Evolutionary conservation across 2,113 vertebrate species (phyloP).

Genomic region (Saguinus midas): DNA sequence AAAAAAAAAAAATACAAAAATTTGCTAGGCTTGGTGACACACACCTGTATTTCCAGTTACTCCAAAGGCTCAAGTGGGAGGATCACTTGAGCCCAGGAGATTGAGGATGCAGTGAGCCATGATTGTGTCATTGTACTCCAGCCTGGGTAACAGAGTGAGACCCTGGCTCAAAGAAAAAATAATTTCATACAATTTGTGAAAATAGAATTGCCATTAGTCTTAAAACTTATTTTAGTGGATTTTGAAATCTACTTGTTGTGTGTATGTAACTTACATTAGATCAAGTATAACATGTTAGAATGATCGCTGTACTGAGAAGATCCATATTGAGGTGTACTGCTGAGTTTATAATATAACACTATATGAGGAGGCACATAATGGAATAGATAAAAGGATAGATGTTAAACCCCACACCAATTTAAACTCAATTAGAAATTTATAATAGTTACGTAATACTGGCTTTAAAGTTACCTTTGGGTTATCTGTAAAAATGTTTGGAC

Average conservation of each 20-base stretch:
- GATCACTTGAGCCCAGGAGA: too few relatives aligned
- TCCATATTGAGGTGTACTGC: not conserved
- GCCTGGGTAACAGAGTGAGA: too few relatives aligned
- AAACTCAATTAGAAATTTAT: slow-evolving; percentile 36
- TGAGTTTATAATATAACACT: not conserved
- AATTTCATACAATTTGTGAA: not conserved
- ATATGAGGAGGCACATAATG: not conserved
- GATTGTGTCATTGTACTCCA: too few relatives aligned
- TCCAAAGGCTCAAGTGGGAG: too few relatives aligned
- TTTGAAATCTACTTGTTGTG: not conserved
- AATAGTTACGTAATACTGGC: not conserved
- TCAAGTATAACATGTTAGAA: not conserved
- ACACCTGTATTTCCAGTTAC: too few relatives aligned
- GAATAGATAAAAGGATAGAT: not conserved
- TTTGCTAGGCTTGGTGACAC: too few relatives aligned
- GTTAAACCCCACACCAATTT: slow-evolving; percentile 21
- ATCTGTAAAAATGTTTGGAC: not conserved
- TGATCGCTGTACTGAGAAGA: not conserved
- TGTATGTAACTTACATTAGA: not conserved
- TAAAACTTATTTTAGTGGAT: not conserved
- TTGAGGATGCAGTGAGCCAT: too few relatives aligned
- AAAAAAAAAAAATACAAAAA: too few relatives aligned
- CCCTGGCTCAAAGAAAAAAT: too few relatives aligned
- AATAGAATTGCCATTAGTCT: not conserved
- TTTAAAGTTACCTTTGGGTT: slow-evolving; percentile 43